Evolutionary conservation across 2,797 vertebrate genomes (phyloP).

Genomic region (Rhinogobio ventralis): DNA sequence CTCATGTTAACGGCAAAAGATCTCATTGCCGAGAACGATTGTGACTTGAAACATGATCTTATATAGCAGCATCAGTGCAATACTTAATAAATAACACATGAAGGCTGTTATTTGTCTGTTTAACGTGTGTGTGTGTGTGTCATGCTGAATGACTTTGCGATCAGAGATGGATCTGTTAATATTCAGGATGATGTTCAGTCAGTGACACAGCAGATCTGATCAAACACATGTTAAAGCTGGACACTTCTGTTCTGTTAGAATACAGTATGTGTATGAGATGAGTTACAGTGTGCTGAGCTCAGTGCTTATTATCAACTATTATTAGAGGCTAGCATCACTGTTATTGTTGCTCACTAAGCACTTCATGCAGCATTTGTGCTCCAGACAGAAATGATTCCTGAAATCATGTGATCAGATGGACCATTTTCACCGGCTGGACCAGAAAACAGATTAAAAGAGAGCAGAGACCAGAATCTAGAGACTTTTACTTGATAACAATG

Average conservation of each 20-base stretch:
- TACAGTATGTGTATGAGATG: not conserved
- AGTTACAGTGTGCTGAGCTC: conserved; percentile 4
- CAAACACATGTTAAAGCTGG: not conserved
- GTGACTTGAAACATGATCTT: not conserved
- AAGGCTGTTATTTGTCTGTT: not conserved
- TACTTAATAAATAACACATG: not conserved
- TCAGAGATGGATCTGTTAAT: not conserved
- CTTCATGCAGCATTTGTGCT: not conserved
- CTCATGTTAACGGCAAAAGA: not conserved
- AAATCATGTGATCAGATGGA: not conserved
- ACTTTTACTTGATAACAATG: not conserved
- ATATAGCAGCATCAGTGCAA: not conserved
- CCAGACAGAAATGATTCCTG: not conserved
- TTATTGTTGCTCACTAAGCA: not conserved
- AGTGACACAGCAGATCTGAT: conserved; percentile 23
- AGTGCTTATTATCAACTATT: not conserved
- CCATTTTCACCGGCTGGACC: not conserved
- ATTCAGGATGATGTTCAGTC: conserved; percentile 9
- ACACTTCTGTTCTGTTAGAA: not conserved
- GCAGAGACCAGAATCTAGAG: not conserved
- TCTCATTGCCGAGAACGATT: not conserved
- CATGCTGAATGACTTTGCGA: not conserved
- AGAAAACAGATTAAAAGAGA: not conserved
- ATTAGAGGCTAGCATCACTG: not conserved
- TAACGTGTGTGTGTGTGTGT: not conserved